phyloP scores from a whole-genome alignment of 2,797 vertebrate species.

The Acestrorhynchus altus region DNA sequence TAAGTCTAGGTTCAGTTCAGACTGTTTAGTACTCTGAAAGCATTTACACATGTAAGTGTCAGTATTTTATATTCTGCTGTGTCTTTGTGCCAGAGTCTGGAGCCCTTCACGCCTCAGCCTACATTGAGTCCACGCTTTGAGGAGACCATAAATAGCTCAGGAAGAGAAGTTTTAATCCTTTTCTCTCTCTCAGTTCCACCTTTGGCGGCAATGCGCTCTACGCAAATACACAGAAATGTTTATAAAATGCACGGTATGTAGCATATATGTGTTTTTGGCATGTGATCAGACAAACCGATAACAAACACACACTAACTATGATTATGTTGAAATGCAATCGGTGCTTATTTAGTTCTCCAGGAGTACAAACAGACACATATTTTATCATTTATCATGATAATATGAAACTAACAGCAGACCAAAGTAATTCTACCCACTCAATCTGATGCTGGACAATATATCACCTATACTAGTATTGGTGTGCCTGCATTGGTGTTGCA shows the following conservation, averaged over 20 bases:
- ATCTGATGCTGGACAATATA: neutral
- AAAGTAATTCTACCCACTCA: slow-evolving; percentile 13
- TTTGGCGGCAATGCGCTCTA: neutral
- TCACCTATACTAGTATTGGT: too few species aligned
- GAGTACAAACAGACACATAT: too few species aligned
- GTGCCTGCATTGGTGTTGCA: too few species aligned
- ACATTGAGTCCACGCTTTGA: neutral
- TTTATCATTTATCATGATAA: too few species aligned
- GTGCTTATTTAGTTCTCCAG: too few species aligned
- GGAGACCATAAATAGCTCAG: slow-evolving; percentile 14
- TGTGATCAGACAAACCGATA: too few species aligned
- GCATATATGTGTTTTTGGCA: too few species aligned
- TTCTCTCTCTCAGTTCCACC: neutral
- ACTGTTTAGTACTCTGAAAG: slow-evolving; percentile 5
- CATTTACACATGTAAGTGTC: slow-evolving; percentile 10
- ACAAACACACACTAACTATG: too few species aligned
- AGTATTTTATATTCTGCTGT: slow-evolving; percentile 3
- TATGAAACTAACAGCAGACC: too few species aligned
- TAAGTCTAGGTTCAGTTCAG: neutral
- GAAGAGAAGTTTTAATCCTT: slow-evolving; percentile 3
- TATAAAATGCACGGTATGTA: too few species aligned
- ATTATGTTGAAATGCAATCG: too few species aligned
- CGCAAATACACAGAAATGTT: neutral
- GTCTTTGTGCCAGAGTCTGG: slow-evolving; percentile 2
- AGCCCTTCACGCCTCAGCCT: slow-evolving; percentile 20